phyloP scores from a whole-genome alignment of 2,888 invertebrate genomes.

The Seira sanloemensis region DNA sequence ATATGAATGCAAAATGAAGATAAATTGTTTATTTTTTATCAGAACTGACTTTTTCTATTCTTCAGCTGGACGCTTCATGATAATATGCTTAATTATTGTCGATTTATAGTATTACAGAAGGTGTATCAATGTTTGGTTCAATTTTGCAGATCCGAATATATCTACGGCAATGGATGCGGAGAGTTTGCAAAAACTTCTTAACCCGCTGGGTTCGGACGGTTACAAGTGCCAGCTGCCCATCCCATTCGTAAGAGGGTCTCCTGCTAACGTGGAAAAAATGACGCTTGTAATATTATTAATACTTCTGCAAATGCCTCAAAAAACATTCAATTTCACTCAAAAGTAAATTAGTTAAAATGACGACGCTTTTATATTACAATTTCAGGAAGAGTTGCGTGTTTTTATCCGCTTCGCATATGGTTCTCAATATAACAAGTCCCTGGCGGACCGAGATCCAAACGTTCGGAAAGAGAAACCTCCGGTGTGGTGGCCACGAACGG shows the following conservation, averaged over 20 bases:
- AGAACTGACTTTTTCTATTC: neutral
- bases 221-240: constrained; percentile 24
- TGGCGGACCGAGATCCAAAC: constrained; percentile 7
- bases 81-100: too few species aligned
- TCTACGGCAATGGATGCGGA: neutral
- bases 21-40: neutral
- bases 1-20: too few species aligned
- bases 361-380: neutral
- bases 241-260: constrained; percentile 37
- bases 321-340: neutral
- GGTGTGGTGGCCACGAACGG: constrained; percentile 32
- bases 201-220: too few species aligned
- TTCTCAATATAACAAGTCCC: neutral
- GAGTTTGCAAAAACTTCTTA: neutral
- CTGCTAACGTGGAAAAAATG: constrained; percentile 35
- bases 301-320: neutral
- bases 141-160: constrained; percentile 4
- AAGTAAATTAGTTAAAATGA: neutral
- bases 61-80: neutral
- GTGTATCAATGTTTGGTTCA: too few species aligned
- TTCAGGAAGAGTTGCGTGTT: constrained; percentile 41
- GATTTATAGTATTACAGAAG: neutral
- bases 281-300: constrained; percentile 23
- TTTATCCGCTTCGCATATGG: constrained; percentile 36
- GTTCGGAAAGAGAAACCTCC: neutral